phyloP scores from a whole-genome alignment of 2,888 invertebrate genomes.

The Brenthis daphne region DNA sequence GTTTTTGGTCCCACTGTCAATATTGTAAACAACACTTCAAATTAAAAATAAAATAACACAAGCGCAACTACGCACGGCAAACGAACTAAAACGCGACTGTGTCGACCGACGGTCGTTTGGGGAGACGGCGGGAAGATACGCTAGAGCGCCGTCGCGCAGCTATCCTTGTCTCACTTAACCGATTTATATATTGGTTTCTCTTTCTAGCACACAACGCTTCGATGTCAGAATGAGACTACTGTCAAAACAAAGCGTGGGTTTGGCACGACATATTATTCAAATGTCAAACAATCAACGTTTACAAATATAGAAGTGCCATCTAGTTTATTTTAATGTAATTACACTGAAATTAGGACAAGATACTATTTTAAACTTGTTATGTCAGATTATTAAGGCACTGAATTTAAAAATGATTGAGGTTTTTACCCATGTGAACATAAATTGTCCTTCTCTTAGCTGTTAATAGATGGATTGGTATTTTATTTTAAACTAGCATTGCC shows the following conservation, averaged over 20 bases:
- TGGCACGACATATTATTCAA: conserved; percentile 47
- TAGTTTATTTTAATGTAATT: conserved; percentile 41
- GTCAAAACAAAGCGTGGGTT: conserved; percentile 79
- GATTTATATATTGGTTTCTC: conserved; percentile 49
- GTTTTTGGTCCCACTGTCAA: conserved; percentile 31
- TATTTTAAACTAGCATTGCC: no score
- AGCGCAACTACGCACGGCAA: conserved; percentile 64
- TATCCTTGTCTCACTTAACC: conserved; percentile 52
- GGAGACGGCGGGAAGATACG: conserved; percentile 74
- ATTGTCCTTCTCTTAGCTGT: no score
- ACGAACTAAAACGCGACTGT: conserved; percentile 73
- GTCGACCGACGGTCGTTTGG: conserved; percentile 52
- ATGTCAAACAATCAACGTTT: conserved; percentile 66
- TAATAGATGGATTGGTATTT: no score
- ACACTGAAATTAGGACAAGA: conserved; percentile 30
- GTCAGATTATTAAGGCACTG: not conserved
- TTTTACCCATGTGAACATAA: no score
- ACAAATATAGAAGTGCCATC: conserved; percentile 55
- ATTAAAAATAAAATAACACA: conserved; percentile 54
- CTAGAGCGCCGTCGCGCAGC: conserved; percentile 72
- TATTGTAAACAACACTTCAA: conserved; percentile 46
- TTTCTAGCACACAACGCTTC: conserved; percentile 57
- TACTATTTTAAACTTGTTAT: conserved; percentile 17
- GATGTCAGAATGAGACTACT: conserved; percentile 65
- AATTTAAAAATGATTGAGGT: no score